Evolutionary conservation across 2,888 invertebrate species (phyloP).

Genomic region (Acanthosoma haemorrhoidale): DNA sequence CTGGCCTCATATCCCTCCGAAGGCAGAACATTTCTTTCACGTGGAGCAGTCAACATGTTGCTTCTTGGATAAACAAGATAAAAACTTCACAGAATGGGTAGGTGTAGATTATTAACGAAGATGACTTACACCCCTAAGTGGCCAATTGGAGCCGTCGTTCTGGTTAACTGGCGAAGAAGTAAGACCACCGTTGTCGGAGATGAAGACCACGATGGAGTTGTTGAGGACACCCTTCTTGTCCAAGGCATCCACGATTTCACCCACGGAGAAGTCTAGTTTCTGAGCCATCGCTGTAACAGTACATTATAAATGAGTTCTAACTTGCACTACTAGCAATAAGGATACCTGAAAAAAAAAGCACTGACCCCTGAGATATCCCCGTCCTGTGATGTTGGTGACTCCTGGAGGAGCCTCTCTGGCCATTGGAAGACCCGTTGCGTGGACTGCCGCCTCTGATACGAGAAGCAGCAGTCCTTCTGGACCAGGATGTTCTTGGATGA

Average conservation of each 20-base stretch:
- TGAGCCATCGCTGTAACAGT: constrained; percentile 67
- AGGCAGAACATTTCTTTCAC: too few relatives aligned
- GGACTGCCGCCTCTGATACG: constrained; percentile 73
- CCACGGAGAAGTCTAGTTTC: constrained; percentile 62
- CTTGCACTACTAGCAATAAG: neutral
- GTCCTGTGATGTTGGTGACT: neutral
- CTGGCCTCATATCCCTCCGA: too few relatives aligned
- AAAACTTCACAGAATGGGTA: too few relatives aligned
- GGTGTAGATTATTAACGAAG: too few relatives aligned
- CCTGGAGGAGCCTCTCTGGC: neutral
- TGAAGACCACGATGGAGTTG: constrained; percentile 58
- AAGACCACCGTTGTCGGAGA: constrained; percentile 59
- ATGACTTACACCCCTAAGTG: constrained; percentile 52
- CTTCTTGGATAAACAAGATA: too few relatives aligned
- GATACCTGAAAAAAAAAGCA: too few relatives aligned
- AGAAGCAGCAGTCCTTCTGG: constrained; percentile 59
- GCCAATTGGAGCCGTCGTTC: constrained; percentile 58
- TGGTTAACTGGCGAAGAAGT: constrained; percentile 53
- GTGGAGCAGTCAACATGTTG: too few relatives aligned
- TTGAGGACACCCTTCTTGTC: constrained; percentile 52
- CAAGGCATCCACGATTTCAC: constrained; percentile 46
- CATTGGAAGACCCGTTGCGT: constrained; percentile 48
- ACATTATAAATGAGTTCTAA: neutral
- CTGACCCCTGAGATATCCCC: neutral
- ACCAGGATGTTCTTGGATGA: constrained; percentile 51